phyloP scores from a whole-genome alignment of 1,140 invertebrate genomes.

The Fopius arisanus region DNA sequence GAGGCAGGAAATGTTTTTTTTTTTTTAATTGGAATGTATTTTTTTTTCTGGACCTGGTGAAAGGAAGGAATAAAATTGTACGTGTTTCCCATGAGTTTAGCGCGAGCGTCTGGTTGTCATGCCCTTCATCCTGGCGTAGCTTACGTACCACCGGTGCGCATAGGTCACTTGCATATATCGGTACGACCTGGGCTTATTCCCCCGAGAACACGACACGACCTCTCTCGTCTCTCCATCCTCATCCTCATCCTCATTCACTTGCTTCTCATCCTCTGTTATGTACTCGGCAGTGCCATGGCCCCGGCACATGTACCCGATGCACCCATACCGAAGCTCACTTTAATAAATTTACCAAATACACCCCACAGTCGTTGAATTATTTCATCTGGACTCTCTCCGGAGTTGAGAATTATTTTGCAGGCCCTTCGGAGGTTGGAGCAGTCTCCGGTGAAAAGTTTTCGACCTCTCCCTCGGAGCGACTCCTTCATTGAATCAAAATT shows the following conservation, averaged over 20 bases:
- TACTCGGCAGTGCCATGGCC: background rate
- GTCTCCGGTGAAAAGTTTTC: background rate
- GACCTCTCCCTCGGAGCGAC: background rate
- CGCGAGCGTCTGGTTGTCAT: constrained; percentile 27
- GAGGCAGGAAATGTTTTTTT: no score
- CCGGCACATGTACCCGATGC: background rate
- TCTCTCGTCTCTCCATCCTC: constrained; percentile 1
- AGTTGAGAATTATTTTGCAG: constrained; percentile 11
- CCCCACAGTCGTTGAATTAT: constrained; percentile 29
- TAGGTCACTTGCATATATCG: constrained; percentile 32
- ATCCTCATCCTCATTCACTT: background rate
- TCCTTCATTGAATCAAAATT: background rate
- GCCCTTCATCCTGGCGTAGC: constrained; percentile 28
- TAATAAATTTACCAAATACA: constrained; percentile 34
- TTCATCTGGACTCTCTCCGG: constrained; percentile 13
- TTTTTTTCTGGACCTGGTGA: constrained; percentile 5
- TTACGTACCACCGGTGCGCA: constrained; percentile 15
- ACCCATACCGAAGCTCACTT: constrained; percentile 12
- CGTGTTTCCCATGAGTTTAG: constrained; percentile 20
- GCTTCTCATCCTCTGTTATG: background rate
- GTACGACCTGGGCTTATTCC: constrained; percentile 22
- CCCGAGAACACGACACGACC: constrained; percentile 17
- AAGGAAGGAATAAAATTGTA: constrained; percentile 31
- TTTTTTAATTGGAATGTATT: no score
- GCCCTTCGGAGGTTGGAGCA: background rate